Percentiles rank a stretch among this genome's conserved stretches.
phyloP scores from a whole-genome alignment of 2,888 invertebrate species.

The Andrena praecox region DNA sequence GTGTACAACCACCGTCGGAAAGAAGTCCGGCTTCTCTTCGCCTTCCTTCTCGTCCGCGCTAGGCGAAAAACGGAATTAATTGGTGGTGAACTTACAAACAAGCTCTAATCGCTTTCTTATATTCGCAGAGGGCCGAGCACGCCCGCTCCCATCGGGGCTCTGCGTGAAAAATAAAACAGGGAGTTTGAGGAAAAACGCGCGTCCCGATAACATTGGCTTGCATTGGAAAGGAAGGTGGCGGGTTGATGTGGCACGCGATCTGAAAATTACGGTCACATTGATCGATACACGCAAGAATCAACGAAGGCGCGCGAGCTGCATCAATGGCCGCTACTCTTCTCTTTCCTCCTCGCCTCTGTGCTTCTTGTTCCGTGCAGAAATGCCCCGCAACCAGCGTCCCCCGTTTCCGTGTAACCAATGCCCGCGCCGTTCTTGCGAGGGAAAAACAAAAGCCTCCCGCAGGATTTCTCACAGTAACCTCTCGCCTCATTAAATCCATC shows the following conservation, averaged over 20 bases:
- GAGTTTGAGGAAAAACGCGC: constrained; percentile 66
- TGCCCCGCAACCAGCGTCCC: neutral
- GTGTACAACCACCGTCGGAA: neutral
- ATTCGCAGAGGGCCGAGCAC: constrained; percentile 19
- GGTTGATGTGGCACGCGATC: constrained; percentile 72
- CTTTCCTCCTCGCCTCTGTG: neutral
- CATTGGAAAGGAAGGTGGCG: constrained; percentile 66
- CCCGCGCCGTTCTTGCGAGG: neutral
- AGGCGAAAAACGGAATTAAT: constrained; percentile 38
- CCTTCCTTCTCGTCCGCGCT: neutral
- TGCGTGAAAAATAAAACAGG: constrained; percentile 43
- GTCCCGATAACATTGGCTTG: constrained; percentile 66
- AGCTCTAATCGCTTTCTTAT: constrained; percentile 49
- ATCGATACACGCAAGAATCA: constrained; percentile 69
- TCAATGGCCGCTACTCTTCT: constrained; percentile 58
- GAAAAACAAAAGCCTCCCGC: neutral
- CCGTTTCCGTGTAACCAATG: neutral
- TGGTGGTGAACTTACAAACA: constrained; percentile 48
- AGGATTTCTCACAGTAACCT: neutral
- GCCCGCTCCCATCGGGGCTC: neutral
- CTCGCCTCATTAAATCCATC: constrained; percentile 20
- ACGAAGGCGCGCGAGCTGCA: constrained; percentile 63
- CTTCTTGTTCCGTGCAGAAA: constrained; percentile 1
- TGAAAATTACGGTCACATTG: constrained; percentile 72
- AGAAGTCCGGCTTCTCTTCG: neutral